phyloP scores from a whole-genome alignment of 2,797 vertebrate genomes.

The Tauraco hartlaubi region DNA sequence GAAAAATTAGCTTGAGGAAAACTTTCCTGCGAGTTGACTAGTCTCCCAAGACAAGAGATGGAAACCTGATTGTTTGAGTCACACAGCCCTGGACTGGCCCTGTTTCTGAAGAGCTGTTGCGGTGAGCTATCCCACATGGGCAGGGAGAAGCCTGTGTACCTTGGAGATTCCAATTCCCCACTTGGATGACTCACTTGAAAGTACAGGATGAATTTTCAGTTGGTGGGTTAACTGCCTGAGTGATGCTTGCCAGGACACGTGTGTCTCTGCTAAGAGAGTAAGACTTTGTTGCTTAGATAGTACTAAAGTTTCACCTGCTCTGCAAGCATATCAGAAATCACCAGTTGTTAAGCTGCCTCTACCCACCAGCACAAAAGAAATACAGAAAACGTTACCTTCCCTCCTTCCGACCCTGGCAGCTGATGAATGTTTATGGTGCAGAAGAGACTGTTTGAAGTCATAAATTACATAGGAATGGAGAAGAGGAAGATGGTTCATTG shows the following conservation, averaged over 20 bases:
- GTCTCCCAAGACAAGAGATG: constrained; percentile 48
- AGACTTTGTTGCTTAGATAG: constrained; percentile 3
- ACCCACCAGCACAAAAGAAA: neutral
- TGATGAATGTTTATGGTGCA: neutral
- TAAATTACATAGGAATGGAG: neutral
- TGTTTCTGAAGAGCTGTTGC: neutral
- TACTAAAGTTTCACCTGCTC: constrained; percentile 41
- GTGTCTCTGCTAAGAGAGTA: neutral
- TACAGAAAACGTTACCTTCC: neutral
- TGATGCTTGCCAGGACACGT: neutral
- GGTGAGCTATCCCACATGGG: constrained; percentile 21
- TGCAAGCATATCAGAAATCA: neutral
- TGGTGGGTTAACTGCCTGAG: constrained; percentile 37
- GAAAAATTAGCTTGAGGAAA: constrained; percentile 63
- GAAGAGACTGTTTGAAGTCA: neutral
- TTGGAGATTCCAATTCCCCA: constrained; percentile 37
- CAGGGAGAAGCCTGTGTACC: constrained; percentile 35
- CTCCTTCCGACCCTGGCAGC: neutral
- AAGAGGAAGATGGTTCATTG: neutral
- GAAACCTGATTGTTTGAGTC: constrained; percentile 70
- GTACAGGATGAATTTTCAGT: constrained; percentile 53
- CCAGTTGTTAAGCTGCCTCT: neutral
- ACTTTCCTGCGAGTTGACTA: constrained; percentile 50
- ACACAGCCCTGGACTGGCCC: neutral
- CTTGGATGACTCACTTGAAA: constrained; percentile 67